phyloP scores from a whole-genome alignment of 2,888 invertebrate species.

The Coelinius sp. region DNA sequence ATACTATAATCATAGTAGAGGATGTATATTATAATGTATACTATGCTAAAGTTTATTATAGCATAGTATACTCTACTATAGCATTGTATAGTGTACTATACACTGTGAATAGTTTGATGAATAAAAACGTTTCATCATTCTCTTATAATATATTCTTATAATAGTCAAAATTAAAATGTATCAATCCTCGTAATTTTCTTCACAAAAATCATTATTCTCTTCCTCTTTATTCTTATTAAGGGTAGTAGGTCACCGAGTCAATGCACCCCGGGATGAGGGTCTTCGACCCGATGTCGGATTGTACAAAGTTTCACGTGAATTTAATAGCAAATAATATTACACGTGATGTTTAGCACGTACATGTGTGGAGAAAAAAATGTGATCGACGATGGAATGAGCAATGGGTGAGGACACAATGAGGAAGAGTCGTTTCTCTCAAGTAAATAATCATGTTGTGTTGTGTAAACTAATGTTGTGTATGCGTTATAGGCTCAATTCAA shows the following conservation, averaged over 20 bases:
- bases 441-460: neutral
- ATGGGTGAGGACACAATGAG: slow-evolving; percentile 11
- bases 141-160: no score
- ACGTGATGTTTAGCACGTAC: slow-evolving; percentile 17
- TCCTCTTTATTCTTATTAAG: slow-evolving; percentile 14
- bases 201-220: neutral
- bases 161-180: no score
- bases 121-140: no score
- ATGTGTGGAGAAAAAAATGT: neutral
- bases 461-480: neutral
- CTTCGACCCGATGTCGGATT: neutral
- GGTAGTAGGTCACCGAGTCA: slow-evolving; percentile 32
- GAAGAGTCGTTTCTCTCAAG: neutral
- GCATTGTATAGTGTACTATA: no score
- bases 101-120: no score
- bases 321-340: slow-evolving; percentile 7
- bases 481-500: neutral
- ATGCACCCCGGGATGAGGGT: slow-evolving; percentile 21
- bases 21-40: no score
- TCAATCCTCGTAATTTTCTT: no score
- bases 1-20: no score
- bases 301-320: slow-evolving; percentile 10
- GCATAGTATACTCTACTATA: no score
- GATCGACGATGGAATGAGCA: neutral
- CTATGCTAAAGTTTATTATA: no score